Base-by-base conservation (phyloP, 2,888 invertebrate genomes). In the Pristionchus arcanus region DNA sequence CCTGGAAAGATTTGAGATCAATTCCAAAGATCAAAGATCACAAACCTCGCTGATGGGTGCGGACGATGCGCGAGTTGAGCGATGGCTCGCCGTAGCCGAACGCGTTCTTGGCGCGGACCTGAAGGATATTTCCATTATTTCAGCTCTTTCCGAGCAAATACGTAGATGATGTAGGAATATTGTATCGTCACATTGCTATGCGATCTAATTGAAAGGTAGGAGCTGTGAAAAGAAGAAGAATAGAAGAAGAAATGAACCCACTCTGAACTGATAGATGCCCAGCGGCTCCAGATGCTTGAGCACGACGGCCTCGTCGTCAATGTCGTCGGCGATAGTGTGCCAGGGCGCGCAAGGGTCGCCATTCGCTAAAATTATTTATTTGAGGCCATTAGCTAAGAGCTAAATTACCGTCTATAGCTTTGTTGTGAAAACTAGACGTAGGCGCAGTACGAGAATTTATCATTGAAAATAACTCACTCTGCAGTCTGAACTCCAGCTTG, bases 51-150 rank as follows among this genome's bases (percentile, higher is more conserved):
- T 92, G 93, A 90, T 95, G 95, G 9, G 95, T 95, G 59, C 94
- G 93, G 37, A 95, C 94, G 74, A 95, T 95, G 84, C 95, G 87
- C 83, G 93, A 93, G 85, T 97, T 97, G 91, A 97, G 97, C 84
- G 98, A 98, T 95, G 97, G 97, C 89, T 97, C 97, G 95, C 98
- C 98, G 97, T 98, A 98, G 0, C 98, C 98, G 95, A 98, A 97
- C 89, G 97, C 97, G 96, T 99, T 99, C 92, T 97, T 96, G 0
- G 98, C 97, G 0, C 97, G 97, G 55, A 98, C 96, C 90, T 98
- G 96, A 96, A 98, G n/a, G n/a, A n/a, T n/a, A n/a, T n/a, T n/a
- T 55, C 28, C 21, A 53, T 53, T 55, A 11, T 9, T 49, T 25
- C n/a, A n/a, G n/a, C n/a, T n/a, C n/a, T n/a, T n/a, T n/a, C n/a